Percentiles rank a stretch among this genome's conserved stretches.
These are phyloP conservation scores for Apeltes quadracus DNA, from an alignment of 2,113 vertebrate species.

Conservation along the genomic window DNA sequence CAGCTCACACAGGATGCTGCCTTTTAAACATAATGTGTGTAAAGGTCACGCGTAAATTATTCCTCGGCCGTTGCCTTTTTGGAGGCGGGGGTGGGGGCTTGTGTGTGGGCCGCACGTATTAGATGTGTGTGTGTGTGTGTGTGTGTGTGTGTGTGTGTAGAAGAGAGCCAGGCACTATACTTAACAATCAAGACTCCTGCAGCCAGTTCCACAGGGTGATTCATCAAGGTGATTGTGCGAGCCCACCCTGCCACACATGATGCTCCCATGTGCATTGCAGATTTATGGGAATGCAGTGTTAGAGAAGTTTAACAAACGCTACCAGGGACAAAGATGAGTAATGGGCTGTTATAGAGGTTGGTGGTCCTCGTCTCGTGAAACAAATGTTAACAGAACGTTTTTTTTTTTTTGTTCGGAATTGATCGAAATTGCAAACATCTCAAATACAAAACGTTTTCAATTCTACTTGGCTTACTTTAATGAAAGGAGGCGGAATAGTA, in stretches of 20 bases:
- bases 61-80: constrained; percentile 32
- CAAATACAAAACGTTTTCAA: neutral
- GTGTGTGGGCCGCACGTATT: constrained; percentile 25
- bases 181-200: constrained; percentile 59
- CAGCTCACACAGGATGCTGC: constrained; percentile 17
- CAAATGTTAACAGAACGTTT: neutral
- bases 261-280: constrained; percentile 52
- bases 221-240: constrained; percentile 73
- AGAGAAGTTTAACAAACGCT: constrained; percentile 30
- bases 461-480: constrained; percentile 4
- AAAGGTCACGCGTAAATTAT: constrained; percentile 60
- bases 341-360: constrained; percentile 34
- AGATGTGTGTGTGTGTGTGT: constrained; percentile 52
- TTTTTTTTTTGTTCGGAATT: neutral
- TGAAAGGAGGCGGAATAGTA: neutral
- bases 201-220: constrained; percentile 58
- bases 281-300: constrained; percentile 54
- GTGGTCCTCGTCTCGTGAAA: neutral
- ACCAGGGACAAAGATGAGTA: constrained; percentile 45
- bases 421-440: neutral
- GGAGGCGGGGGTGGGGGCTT: neutral
- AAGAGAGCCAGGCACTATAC: constrained; percentile 14
- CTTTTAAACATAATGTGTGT: constrained; percentile 25
- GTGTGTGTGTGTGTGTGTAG: too few relatives aligned
- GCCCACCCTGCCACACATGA: constrained; percentile 50